These are phyloP conservation scores for Calidris pugnax DNA, from an alignment of 2,113 vertebrate species.

Conservation along the genomic window DNA sequence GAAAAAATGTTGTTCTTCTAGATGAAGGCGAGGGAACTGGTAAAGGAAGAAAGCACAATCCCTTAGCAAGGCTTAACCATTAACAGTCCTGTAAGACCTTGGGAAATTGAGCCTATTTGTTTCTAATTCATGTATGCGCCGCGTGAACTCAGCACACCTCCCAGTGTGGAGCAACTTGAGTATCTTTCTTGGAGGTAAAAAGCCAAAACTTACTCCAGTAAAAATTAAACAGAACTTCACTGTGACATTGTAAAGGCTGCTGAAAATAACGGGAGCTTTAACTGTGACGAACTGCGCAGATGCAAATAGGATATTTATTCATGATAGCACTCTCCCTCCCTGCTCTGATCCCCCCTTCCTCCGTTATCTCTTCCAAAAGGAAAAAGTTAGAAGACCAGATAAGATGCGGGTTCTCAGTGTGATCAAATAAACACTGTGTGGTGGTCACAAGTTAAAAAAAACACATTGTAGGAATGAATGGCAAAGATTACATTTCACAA, in stretches of 20 bases:
- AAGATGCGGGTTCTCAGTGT: constrained; percentile 51
- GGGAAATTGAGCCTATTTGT: constrained; percentile 31
- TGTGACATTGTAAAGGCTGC: neutral
- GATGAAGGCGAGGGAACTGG: neutral
- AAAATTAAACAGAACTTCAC: constrained; percentile 15
- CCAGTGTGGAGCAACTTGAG: neutral
- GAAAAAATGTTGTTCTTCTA: constrained; percentile 7
- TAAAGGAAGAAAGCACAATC: neutral
- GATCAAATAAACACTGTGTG: constrained; percentile 55
- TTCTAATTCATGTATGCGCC: constrained; percentile 8
- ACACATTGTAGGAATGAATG: neutral
- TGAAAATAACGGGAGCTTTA: neutral
- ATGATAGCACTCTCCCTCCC: neutral
- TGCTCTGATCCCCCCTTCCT: neutral
- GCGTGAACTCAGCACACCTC: neutral
- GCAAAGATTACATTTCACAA: constrained; percentile 1
- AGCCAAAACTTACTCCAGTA: neutral
- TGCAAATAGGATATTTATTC: constrained; percentile 38
- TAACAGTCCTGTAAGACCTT: constrained; percentile 15
- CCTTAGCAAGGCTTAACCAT: constrained; percentile 45
- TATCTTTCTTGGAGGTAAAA: neutral
- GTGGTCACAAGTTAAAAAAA: constrained; percentile 38
- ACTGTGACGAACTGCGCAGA: constrained; percentile 11
- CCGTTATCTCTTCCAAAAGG: constrained; percentile 55
- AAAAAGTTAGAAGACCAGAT: constrained; percentile 62